Conservation (phyloP, 2,113 vertebrate species). For the Isichthys henryi region DNA sequence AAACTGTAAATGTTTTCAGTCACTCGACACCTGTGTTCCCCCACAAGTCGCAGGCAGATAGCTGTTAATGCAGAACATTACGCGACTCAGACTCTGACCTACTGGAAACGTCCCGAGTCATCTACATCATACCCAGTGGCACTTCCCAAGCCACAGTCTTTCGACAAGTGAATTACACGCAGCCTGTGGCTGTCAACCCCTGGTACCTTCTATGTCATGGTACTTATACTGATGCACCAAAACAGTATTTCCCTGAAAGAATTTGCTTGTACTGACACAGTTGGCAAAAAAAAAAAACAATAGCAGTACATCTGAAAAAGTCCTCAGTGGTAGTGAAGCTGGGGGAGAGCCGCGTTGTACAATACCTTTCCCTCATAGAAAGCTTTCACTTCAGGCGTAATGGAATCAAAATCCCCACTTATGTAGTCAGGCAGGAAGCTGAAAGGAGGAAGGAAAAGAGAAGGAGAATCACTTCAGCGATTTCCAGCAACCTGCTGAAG, state of each 20-base stretch:
- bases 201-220: neutral
- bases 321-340: neutral
- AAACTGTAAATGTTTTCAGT: neutral
- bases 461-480: no score
- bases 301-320: neutral
- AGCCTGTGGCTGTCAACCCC: neutral
- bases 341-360: neutral
- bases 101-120: neutral
- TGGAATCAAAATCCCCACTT: conserved; percentile 96
- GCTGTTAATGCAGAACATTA: neutral
- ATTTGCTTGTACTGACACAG: neutral
- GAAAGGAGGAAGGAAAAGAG: neutral
- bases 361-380: conserved; percentile 72
- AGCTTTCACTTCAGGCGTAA: conserved; percentile 76
- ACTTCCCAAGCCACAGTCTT: neutral
- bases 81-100: neutral
- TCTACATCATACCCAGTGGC: neutral
- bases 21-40: neutral
- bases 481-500: no score
- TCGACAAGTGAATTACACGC: neutral
- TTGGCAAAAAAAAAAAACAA: neutral
- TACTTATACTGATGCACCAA: neutral
- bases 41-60: neutral
- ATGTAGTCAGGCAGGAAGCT: conserved; percentile 95
- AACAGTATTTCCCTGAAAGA: neutral